phyloP scores from a whole-genome alignment of 2,888 invertebrate genomes.

The Eulithis testata region DNA sequence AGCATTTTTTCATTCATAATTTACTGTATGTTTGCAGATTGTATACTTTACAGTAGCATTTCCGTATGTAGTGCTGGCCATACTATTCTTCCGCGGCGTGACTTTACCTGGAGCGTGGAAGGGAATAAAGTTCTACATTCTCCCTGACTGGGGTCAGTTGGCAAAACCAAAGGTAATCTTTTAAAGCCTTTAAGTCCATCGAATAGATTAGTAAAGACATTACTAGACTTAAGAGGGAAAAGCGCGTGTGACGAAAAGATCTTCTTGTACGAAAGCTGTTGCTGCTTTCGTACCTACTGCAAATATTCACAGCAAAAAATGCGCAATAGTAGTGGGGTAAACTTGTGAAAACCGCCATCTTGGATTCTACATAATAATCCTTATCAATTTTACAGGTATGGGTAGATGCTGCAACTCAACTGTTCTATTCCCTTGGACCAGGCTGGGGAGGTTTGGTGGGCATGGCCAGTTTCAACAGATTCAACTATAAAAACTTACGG shows the following conservation, averaged over 20 bases:
- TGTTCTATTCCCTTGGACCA: constrained; percentile 95
- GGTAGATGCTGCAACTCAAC: constrained; percentile 97
- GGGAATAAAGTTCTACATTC: constrained; percentile 91
- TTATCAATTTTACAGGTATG: constrained; percentile 86
- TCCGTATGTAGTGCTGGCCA: constrained; percentile 90
- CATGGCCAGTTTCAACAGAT: constrained; percentile 93
- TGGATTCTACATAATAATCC: neutral
- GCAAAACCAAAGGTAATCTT: constrained; percentile 87
- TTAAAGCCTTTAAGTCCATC: too few species aligned
- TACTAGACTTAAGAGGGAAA: too few species aligned
- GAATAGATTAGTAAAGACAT: too few species aligned
- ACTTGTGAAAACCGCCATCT: too few species aligned
- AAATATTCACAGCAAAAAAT: too few species aligned
- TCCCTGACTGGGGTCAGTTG: constrained; percentile 91
- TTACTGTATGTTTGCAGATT: constrained; percentile 57
- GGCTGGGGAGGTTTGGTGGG: constrained; percentile 94
- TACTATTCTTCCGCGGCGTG: constrained; percentile 90
- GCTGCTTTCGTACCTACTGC: too few species aligned
- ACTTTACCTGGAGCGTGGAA: constrained; percentile 92
- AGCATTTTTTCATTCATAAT: too few species aligned
- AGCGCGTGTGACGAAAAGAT: too few species aligned
- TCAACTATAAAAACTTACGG: constrained; percentile 89
- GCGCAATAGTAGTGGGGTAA: too few species aligned
- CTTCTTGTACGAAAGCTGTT: too few species aligned
- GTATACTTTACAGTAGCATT: constrained; percentile 95